Evolutionary conservation across 2,888 invertebrate species (phyloP).

Genomic region (Ptilodon capucinus): DNA sequence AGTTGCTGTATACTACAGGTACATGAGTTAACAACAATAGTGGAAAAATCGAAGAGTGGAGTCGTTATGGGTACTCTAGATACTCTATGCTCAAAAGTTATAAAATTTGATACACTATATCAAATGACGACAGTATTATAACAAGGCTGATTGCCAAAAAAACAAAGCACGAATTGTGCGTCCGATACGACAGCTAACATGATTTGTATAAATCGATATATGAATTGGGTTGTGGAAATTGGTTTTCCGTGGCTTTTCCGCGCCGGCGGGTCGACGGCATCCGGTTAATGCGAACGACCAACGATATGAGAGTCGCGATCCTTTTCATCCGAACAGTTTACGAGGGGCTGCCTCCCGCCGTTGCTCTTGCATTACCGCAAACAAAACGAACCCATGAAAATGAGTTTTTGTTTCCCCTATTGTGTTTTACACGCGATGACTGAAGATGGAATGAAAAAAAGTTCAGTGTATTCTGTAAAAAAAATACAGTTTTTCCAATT

Average conservation of each 20-base stretch:
- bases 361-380: conserved; percentile 64
- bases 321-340: conserved; percentile 51
- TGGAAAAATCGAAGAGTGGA: too few species aligned
- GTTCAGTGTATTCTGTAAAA: conserved; percentile 15
- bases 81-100: neutral
- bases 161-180: conserved; percentile 27
- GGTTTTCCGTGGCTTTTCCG: conserved; percentile 58
- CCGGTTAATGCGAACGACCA: conserved; percentile 49
- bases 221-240: conserved; percentile 44
- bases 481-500: conserved; percentile 10
- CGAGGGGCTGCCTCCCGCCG: conserved; percentile 53
- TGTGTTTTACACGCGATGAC: conserved; percentile 41
- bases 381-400: conserved; percentile 56
- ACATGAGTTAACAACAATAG: too few species aligned
- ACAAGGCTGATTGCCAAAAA: conserved; percentile 11
- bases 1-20: too few species aligned
- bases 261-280: conserved; percentile 41
- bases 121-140: neutral
- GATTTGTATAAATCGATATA: conserved; percentile 36
- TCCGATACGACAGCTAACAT: conserved; percentile 27
- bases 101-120: neutral
- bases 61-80: too few species aligned
- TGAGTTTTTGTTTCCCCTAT: conserved; percentile 54
- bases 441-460: conserved; percentile 32
- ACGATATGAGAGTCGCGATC: conserved; percentile 50